These are phyloP conservation scores for Progne subis DNA, from an alignment of 2,113 vertebrate genomes.

Conservation along the genomic window DNA sequence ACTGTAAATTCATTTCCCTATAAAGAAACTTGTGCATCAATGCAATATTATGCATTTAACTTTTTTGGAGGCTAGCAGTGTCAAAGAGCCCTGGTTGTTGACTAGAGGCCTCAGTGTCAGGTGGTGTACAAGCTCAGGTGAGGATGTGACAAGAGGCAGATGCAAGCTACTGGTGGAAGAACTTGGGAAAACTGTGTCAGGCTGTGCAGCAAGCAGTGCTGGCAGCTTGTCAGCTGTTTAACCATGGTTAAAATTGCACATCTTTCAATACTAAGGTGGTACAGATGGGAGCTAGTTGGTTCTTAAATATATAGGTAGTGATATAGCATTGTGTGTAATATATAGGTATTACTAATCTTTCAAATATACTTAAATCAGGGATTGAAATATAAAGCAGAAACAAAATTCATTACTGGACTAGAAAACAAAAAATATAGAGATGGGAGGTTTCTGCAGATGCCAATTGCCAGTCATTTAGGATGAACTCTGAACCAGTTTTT, in stretches of 20 bases:
- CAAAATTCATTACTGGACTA: background rate
- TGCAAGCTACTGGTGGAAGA: background rate
- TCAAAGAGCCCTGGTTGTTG: background rate
- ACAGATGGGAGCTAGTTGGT: background rate
- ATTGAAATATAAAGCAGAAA: slow-evolving; percentile 15
- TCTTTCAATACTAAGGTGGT: background rate
- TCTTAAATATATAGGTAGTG: background rate
- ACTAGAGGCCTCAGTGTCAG: background rate
- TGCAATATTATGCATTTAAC: background rate
- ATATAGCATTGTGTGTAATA: background rate
- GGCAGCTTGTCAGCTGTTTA: background rate
- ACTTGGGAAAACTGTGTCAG: background rate
- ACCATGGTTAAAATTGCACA: background rate
- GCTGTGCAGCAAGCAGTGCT: background rate
- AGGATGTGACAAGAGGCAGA: background rate
- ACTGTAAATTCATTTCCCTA: background rate
- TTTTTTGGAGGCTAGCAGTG: background rate
- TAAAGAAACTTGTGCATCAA: background rate
- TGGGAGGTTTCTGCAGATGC: background rate
- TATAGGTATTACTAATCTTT: background rate
- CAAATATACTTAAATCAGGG: slow-evolving; percentile 9
- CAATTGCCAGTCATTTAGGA: background rate
- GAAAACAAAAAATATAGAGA: background rate
- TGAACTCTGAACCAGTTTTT: slow-evolving; percentile 18
- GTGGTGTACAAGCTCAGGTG: background rate